A percentile compares a stretch with the other conserved stretches of the same genome.
Evolutionary conservation across 1,140 invertebrate genomes (phyloP).

Genomic region (Melanaphis sacchari): DNA sequence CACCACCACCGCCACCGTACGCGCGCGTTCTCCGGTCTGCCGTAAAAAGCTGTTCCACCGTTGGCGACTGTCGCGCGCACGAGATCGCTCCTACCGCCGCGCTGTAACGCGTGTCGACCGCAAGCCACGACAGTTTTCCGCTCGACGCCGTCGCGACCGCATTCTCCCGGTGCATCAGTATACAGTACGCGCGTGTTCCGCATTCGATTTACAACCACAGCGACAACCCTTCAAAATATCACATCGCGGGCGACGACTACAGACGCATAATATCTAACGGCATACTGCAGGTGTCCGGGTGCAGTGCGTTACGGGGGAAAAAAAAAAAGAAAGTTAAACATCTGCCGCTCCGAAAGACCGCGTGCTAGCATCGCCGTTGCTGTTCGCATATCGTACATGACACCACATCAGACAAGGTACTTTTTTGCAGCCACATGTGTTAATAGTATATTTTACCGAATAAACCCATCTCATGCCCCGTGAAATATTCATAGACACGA

Average conservation of each 20-base stretch:
- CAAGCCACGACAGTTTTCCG: not conserved
- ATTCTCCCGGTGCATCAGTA: not conserved
- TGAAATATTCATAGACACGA: not conserved
- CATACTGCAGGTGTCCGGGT: not conserved
- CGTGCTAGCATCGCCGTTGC: not conserved
- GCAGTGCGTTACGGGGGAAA: not conserved
- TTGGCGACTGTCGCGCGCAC: not conserved
- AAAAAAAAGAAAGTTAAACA: not conserved
- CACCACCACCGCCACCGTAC: not conserved
- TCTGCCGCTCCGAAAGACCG: not conserved
- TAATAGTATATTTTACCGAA: not conserved
- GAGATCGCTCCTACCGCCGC: not conserved
- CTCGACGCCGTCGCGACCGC: not conserved
- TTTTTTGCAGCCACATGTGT: not conserved
- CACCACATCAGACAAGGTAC: constrained; percentile 8
- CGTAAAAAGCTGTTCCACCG: constrained; percentile 16
- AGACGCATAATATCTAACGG: not conserved
- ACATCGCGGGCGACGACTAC: not conserved
- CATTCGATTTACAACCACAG: not conserved
- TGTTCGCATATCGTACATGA: not conserved
- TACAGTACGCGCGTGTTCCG: not conserved
- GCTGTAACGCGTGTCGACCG: not conserved
- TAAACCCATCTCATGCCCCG: no score
- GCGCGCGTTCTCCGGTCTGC: not conserved
- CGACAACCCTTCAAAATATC: not conserved